Evolutionary conservation across 2,113 vertebrate species (phyloP).

Genomic region (Bubalus kerabau): DNA sequence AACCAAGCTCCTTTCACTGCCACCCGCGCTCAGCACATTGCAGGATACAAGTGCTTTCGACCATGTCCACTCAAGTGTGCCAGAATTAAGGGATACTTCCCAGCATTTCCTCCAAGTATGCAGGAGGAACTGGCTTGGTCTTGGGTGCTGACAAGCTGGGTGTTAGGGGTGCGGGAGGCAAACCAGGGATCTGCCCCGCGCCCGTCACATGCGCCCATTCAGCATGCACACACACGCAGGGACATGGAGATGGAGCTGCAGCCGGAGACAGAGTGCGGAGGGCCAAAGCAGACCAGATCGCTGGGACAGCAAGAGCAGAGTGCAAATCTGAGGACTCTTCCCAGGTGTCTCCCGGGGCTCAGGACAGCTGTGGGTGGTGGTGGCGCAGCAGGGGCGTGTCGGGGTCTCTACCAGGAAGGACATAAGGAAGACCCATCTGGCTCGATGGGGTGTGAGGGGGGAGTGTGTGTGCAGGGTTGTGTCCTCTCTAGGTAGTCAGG

Average conservation of each 20-base stretch:
- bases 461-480: neutral
- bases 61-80: neutral
- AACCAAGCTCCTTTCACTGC: neutral
- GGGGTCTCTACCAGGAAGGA: neutral
- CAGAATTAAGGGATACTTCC: neutral
- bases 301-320: neutral
- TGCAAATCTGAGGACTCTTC: neutral
- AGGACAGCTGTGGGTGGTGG: no score
- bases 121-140: neutral
- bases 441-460: neutral
- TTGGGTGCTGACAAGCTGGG: neutral
- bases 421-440: neutral
- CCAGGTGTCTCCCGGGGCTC: neutral
- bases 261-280: conserved; percentile 42
- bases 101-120: neutral
- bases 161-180: conserved; percentile 1
- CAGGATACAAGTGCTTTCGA: neutral
- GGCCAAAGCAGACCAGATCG: neutral
- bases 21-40: neutral
- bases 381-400: neutral
- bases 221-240: conserved; percentile 68
- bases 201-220: conserved; percentile 55
- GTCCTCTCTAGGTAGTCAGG: neutral
- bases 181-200: conserved; percentile 30
- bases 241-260: conserved; percentile 23